Conservation (phyloP, 2,113 vertebrate genomes). For the Cardinalis cardinalis region DNA sequence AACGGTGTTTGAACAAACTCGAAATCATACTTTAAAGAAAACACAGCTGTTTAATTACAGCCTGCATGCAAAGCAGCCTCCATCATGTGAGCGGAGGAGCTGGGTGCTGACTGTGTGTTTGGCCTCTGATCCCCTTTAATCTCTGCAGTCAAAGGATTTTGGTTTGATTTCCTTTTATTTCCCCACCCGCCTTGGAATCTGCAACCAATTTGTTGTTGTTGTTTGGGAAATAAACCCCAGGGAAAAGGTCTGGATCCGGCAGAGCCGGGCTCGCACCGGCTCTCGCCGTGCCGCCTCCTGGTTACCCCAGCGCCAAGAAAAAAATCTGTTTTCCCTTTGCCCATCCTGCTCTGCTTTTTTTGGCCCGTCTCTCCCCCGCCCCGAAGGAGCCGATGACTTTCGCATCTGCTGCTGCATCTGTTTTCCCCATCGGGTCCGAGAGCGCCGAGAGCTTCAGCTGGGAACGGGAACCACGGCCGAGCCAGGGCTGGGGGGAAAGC, state of each 20-base stretch:
- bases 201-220: conserved; percentile 60
- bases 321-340: conserved; percentile 47
- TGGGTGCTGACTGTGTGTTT: conserved; percentile 53
- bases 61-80: conserved; percentile 25
- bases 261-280: not conserved
- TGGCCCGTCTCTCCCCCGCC: conserved; percentile 22
- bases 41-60: conserved; percentile 55
- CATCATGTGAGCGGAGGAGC: conserved; percentile 26
- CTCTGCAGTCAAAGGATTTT: conserved; percentile 47
- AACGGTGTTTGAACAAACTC: conserved; percentile 22
- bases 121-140: conserved; percentile 59
- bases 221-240: conserved; percentile 54
- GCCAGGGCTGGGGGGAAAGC: not conserved
- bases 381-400: conserved; percentile 55
- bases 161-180: conserved; percentile 62
- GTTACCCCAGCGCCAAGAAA: conserved; percentile 6
- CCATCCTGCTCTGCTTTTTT: conserved; percentile 43
- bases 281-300: conserved; percentile 18
- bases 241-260: conserved; percentile 35
- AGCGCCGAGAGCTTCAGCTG: conserved; percentile 34
- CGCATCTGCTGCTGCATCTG: conserved; percentile 67
- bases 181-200: conserved; percentile 51
- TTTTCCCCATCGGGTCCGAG: conserved; percentile 55
- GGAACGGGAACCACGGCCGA: not conserved
- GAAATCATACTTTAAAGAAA: conserved; percentile 43